These are phyloP conservation scores for Pelagia noctiluca DNA, from an alignment of 30 jellyfish, hydroid and myxozoan species.

Conservation along the genomic window DNA sequence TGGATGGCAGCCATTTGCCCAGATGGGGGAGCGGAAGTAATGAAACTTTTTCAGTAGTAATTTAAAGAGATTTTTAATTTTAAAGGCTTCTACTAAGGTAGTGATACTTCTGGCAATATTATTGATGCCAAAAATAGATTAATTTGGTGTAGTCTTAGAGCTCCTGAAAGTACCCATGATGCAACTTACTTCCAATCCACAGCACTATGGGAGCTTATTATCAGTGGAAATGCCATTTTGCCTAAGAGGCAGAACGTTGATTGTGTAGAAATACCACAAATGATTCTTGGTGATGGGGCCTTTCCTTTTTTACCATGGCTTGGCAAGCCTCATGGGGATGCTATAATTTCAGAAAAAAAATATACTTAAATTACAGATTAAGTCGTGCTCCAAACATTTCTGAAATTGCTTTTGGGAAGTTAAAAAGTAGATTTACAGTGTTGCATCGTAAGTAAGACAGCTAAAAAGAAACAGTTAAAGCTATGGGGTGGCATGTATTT, in stretches of 20 bases:
- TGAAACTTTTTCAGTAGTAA: too few relatives aligned
- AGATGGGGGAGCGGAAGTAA: neutral
- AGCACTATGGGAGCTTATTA: neutral
- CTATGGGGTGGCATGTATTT: too few relatives aligned
- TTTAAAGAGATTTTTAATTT: neutral
- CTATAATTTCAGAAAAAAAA: too few relatives aligned
- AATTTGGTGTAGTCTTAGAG: neutral
- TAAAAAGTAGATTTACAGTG: too few relatives aligned
- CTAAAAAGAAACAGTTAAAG: too few relatives aligned
- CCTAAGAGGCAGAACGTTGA: neutral
- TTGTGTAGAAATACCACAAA: neutral
- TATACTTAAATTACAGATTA: too few relatives aligned
- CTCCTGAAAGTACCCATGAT: conserved; percentile 1
- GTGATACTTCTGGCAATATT: neutral
- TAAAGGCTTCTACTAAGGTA: neutral
- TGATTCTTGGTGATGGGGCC: conserved; percentile 6
- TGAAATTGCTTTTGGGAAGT: too few relatives aligned
- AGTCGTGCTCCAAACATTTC: too few relatives aligned
- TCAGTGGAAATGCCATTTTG: neutral
- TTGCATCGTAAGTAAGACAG: too few relatives aligned
- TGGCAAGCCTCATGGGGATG: too few relatives aligned
- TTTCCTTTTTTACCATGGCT: neutral
- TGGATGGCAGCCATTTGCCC: neutral
- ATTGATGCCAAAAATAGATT: neutral
- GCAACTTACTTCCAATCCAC: neutral